Evolutionary conservation across 2,797 vertebrate species (phyloP).

Genomic region (Otolemur crassicaudatus): DNA sequence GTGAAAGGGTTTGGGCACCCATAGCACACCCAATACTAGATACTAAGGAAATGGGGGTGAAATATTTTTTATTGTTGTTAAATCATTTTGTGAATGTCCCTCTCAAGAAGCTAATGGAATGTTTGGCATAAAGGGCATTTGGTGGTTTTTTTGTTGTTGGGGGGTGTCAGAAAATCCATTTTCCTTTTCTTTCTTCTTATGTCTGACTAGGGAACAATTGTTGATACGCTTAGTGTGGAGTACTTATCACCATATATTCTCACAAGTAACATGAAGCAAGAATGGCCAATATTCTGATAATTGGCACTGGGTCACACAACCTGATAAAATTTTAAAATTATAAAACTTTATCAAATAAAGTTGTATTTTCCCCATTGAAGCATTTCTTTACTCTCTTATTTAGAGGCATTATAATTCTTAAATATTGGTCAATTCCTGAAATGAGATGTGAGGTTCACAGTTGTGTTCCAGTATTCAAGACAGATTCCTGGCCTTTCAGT

Average conservation of each 20-base stretch:
- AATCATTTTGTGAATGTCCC: slow-evolving; percentile 88
- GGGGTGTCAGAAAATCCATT: slow-evolving; percentile 74
- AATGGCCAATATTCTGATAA: slow-evolving; percentile 88
- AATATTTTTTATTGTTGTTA: slow-evolving; percentile 81
- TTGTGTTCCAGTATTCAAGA: slow-evolving; percentile 94
- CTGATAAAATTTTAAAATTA: slow-evolving; percentile 72
- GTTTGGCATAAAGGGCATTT: slow-evolving; percentile 93
- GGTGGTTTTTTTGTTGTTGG: slow-evolving; percentile 86
- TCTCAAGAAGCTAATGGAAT: slow-evolving; percentile 86
- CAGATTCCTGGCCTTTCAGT: slow-evolving; percentile 90
- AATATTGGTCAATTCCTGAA: slow-evolving; percentile 92
- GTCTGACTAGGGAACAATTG: slow-evolving; percentile 91
- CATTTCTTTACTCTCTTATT: slow-evolving; percentile 77
- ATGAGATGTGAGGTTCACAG: slow-evolving; percentile 86
- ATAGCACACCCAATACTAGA: slow-evolving; percentile 81
- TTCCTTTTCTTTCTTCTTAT: slow-evolving; percentile 82
- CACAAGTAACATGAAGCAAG: slow-evolving; percentile 81
- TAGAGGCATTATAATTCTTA: slow-evolving; percentile 87
- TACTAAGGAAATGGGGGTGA: slow-evolving; percentile 84
- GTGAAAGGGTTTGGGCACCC: slow-evolving; percentile 84
- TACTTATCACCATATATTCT: slow-evolving; percentile 81
- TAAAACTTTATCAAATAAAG: slow-evolving; percentile 79
- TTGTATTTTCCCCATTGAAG: slow-evolving; percentile 78
- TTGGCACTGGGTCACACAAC: slow-evolving; percentile 81
- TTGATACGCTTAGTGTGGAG: slow-evolving; percentile 90